These are phyloP conservation scores for Epistrophe grossulariae DNA, from an alignment of 2,888 invertebrate genomes.

Conservation along the genomic window DNA sequence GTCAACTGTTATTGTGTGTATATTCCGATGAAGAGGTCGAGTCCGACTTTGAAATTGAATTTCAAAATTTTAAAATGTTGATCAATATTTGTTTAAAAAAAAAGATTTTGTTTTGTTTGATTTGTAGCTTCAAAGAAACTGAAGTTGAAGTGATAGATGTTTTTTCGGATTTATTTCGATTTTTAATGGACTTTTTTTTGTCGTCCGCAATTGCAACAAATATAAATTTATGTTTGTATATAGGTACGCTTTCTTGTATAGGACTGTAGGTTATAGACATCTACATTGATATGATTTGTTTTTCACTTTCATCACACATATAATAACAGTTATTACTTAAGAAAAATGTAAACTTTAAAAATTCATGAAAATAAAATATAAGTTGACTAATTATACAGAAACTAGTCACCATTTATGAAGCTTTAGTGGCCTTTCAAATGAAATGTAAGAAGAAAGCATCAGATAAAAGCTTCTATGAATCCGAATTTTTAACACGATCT, in stretches of 20 bases:
- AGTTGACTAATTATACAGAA: no score
- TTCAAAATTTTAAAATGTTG: constrained; percentile 75
- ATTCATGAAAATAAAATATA: no score
- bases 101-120: constrained; percentile 54
- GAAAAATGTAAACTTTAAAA: no score
- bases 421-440: no score
- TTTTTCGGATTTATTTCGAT: constrained; percentile 39
- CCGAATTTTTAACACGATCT: no score
- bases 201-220: background rate
- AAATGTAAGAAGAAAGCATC: no score
- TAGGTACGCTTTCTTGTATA: background rate
- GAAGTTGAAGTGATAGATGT: constrained; percentile 25
- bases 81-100: constrained; percentile 65
- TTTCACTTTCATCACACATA: no score
- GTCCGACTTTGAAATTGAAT: constrained; percentile 59
- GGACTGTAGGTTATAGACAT: no score
- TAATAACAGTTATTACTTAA: no score
- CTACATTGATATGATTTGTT: no score
- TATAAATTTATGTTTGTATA: background rate
- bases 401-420: no score
- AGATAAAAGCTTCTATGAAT: no score
- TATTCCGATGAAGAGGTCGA: constrained; percentile 4
- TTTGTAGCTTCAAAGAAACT: constrained; percentile 70
- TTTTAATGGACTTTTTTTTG: constrained; percentile 5
- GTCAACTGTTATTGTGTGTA: constrained; percentile 72